Base-by-base conservation (phyloP, 1,140 invertebrate species). In the Zaprionus vittiger region DNA sequence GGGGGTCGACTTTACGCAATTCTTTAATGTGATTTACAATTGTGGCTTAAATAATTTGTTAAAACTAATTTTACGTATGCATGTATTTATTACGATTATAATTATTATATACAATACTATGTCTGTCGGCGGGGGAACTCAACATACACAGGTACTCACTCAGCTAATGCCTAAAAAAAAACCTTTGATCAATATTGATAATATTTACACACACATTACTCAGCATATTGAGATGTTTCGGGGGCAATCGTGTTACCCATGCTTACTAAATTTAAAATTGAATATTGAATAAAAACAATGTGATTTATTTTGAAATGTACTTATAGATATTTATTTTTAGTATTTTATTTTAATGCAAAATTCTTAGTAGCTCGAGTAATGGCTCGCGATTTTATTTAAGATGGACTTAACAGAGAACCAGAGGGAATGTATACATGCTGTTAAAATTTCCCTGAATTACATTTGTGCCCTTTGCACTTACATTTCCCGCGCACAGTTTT, bases 41-140 rank as follows among this genome's bases (percentile, higher is more conserved):
- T 84, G 84, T 87, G 84, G 85, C 84, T 89, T 89, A 87, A 41
- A 69, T 54, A 65, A 69, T 89, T 74, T 73, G 81, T 87, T 87
- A 28, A 69, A 68, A 90, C 52, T 68, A 56, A 41, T 54, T 52
- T 77, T 68, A 49, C 59, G 55, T 79, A 89, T 73, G 69, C 54
- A 15, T 73, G 37, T 83, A 79, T 73, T 73, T 80, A 89, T 77
- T 80, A 73, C 71, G 73, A 66, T 77, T 47, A 38, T 15, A 38
- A 15, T 38, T 15, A 38, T 15, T 37, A 37, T 38, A 31, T 31
- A 31, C 31, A 24, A 24, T 24, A 44, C 41, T 47, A 47, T 7
- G 49, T 83, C 67, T 80, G 67, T 68, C 70, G 65, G 20, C 28
- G 41, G 63, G 52, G 49, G 47, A 59, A 52, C 20, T 56, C 20